These are phyloP conservation scores for Esox masquinongy DNA, from an alignment of 2,797 vertebrate genomes.

Conservation along the genomic window DNA sequence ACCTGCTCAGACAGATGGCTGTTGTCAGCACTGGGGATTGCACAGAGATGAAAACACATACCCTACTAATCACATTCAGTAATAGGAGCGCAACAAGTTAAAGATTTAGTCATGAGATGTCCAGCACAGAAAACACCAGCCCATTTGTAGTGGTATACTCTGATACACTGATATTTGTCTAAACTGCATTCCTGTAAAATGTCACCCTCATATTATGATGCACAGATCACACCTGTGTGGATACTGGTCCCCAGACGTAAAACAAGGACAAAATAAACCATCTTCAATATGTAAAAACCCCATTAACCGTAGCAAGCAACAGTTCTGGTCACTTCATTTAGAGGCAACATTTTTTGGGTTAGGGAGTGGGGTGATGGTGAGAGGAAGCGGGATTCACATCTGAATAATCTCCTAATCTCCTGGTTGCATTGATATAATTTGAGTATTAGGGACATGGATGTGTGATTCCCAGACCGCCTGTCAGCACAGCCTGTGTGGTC, in stretches of 20 bases:
- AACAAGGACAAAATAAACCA: background rate
- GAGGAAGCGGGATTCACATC: conserved; percentile 26
- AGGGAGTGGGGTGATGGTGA: background rate
- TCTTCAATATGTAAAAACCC: background rate
- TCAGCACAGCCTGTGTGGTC: background rate
- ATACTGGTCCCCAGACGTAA: background rate
- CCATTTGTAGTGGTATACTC: background rate
- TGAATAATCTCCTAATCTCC: conserved; percentile 50
- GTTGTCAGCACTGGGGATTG: background rate
- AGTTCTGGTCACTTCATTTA: background rate
- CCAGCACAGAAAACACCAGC: background rate
- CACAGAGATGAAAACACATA: background rate
- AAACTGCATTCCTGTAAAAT: background rate
- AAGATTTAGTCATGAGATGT: background rate
- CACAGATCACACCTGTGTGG: too few species aligned
- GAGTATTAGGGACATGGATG: conserved; percentile 35
- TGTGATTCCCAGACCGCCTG: conserved; percentile 13
- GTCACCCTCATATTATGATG: background rate
- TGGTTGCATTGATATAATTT: conserved; percentile 58
- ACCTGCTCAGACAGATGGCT: background rate
- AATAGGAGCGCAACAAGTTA: background rate
- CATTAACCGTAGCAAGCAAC: background rate
- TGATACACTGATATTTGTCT: background rate
- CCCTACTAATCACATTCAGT: background rate
- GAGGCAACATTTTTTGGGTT: background rate